A percentile compares a stretch with the other conserved stretches of the same genome.
Conservation (phyloP, 1,140 invertebrate species). For the Caerostris extrusa region DNA sequence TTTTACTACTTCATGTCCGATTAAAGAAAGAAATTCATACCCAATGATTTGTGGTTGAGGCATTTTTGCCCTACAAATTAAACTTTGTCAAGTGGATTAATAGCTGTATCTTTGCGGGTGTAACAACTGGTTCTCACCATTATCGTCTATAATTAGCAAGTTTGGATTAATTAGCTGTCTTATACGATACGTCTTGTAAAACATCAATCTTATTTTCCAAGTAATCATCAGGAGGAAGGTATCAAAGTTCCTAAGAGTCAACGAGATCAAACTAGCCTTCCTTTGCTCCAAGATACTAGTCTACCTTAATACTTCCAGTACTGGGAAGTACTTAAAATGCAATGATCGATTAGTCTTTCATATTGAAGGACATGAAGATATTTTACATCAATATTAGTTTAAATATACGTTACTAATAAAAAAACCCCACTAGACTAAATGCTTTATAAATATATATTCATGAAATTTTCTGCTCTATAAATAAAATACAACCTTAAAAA, state of each 20-base stretch:
- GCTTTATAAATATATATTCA: too few relatives aligned
- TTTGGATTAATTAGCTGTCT: constrained; percentile 63
- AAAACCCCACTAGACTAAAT: too few relatives aligned
- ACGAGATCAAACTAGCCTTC: constrained; percentile 23
- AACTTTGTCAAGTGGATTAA: constrained; percentile 60
- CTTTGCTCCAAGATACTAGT: background rate
- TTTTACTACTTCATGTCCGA: background rate
- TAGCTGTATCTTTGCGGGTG: background rate
- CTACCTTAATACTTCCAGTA: background rate
- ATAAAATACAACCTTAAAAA: too few relatives aligned
- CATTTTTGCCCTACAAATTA: constrained; percentile 49
- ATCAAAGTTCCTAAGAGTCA: constrained; percentile 47
- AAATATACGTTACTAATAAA: too few relatives aligned
- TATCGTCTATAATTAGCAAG: constrained; percentile 59
- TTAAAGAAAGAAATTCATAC: background rate
- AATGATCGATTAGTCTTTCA: constrained; percentile 41
- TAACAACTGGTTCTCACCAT: background rate
- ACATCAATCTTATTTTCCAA: constrained; percentile 67
- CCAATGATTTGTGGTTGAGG: background rate
- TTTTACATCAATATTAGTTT: background rate
- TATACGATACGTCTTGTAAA: constrained; percentile 61
- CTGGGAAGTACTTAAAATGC: background rate
- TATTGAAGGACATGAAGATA: background rate
- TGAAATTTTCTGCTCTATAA: too few relatives aligned
- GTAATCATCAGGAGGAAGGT: constrained; percentile 34